Percentiles rank a stretch among this genome's conserved stretches.
Evolutionary conservation across 2,797 vertebrate genomes (phyloP).

Genomic region (Anolis apletophallus): DNA sequence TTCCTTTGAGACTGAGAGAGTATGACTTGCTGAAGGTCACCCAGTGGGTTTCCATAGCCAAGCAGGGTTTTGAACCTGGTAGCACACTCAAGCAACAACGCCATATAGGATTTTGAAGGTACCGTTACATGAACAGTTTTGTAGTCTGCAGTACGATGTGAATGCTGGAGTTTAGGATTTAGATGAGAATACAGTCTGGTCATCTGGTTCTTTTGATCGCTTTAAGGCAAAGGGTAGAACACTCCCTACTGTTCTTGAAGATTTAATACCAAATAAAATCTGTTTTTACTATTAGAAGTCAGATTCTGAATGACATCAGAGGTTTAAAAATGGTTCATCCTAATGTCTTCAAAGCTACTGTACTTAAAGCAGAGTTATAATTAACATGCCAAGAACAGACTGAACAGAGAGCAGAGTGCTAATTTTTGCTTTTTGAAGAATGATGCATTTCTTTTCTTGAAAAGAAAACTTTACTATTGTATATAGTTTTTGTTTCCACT

Average conservation of each 20-base stretch:
- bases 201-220: constrained; percentile 46
- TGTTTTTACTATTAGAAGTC: constrained; percentile 35
- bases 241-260: constrained; percentile 24
- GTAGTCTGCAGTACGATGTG: background rate
- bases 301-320: constrained; percentile 42
- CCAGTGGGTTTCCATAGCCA: too few species aligned
- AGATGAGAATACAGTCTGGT: constrained; percentile 28
- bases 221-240: background rate
- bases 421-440: constrained; percentile 38
- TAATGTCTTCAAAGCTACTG: constrained; percentile 26
- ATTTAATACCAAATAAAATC: constrained; percentile 47
- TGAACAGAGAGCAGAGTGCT: constrained; percentile 15
- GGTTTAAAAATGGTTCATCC: constrained; percentile 32
- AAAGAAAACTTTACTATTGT: background rate
- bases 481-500: background rate
- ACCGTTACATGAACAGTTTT: background rate
- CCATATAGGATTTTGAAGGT: too few species aligned
- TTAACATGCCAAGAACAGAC: constrained; percentile 3
- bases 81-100: too few species aligned
- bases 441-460: constrained; percentile 32
- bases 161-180: constrained; percentile 30
- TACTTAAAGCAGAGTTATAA: constrained; percentile 28
- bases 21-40: too few species aligned
- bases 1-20: too few species aligned
- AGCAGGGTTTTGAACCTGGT: too few species aligned